Percentiles rank a stretch among this genome's conserved stretches.
These are phyloP conservation scores for Scarus forsteni DNA, from an alignment of 2,797 vertebrate genomes.

Conservation along the genomic window DNA sequence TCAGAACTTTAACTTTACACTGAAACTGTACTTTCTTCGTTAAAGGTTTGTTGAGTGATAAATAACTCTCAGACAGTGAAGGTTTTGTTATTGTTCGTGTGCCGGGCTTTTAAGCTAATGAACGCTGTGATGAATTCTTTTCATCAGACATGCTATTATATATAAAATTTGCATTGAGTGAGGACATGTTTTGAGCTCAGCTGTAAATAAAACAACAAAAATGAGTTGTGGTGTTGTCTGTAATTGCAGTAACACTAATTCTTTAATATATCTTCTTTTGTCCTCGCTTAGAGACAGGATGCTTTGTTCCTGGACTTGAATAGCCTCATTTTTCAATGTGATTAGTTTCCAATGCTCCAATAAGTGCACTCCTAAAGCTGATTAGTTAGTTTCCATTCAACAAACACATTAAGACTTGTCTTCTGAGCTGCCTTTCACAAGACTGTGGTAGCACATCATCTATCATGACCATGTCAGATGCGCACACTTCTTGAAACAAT, in stretches of 20 bases:
- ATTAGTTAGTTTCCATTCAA: conserved; percentile 66
- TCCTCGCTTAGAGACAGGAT: conserved; percentile 34
- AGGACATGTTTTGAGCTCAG: background rate
- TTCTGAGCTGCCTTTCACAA: conserved; percentile 17
- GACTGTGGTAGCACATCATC: conserved; percentile 5
- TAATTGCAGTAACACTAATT: conserved; percentile 23
- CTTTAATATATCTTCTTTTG: conserved; percentile 46
- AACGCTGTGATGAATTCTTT: background rate
- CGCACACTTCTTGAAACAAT: background rate
- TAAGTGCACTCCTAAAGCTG: conserved; percentile 58
- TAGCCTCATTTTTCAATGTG: conserved; percentile 59
- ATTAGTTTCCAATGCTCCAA: conserved; percentile 69
- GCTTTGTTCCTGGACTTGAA: conserved; percentile 51
- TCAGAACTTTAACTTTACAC: too few relatives aligned
- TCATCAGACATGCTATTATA: background rate
- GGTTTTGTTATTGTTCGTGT: background rate
- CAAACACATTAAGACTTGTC: conserved; percentile 55
- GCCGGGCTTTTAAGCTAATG: background rate
- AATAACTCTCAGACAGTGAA: conserved; percentile 6
- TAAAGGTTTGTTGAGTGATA: background rate
- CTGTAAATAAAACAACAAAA: conserved; percentile 27
- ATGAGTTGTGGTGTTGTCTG: conserved; percentile 15
- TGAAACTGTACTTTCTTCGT: background rate
- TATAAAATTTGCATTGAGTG: background rate
- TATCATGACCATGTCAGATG: background rate